phyloP scores from a whole-genome alignment of 53 echinoderm and acorn worm species.

The Echinometra lucunter region DNA sequence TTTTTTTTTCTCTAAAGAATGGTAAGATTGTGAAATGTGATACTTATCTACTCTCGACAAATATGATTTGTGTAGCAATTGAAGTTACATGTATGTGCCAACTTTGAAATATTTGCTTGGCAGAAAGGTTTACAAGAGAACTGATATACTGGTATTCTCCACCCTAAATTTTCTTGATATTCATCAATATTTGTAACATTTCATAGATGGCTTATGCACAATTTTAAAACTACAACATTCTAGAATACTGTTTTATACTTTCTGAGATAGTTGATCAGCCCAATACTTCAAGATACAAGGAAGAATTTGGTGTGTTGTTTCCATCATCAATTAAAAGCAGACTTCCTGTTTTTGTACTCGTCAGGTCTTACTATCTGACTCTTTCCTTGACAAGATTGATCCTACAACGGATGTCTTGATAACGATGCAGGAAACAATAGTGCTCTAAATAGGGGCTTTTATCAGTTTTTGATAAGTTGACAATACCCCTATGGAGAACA shows the following conservation, averaged over 20 bases:
- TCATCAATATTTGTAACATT: neutral
- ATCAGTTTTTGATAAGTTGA: neutral
- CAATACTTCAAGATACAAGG: neutral
- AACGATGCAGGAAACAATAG: conserved; percentile 31
- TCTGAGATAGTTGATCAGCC: too few relatives aligned
- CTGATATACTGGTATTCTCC: neutral
- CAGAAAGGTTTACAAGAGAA: neutral
- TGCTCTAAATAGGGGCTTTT: neutral
- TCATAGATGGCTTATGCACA: neutral
- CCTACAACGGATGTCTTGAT: neutral
- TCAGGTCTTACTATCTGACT: neutral
- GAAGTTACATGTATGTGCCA: too few relatives aligned
- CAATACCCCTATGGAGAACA: too few relatives aligned
- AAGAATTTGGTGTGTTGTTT: neutral
- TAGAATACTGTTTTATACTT: too few relatives aligned
- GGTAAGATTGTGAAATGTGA: too few relatives aligned
- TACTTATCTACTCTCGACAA: too few relatives aligned
- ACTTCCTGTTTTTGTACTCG: conserved; percentile 12
- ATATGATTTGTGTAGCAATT: too few relatives aligned
- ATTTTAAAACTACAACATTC: neutral
- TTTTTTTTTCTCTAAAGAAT: neutral
- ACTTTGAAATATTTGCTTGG: too few relatives aligned
- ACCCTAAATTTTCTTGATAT: neutral
- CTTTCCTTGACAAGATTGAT: conserved; percentile 20
- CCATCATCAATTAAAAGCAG: conserved; percentile 42